These are phyloP conservation scores for Sylvia atricapilla DNA, from an alignment of 2,113 vertebrate species.

Conservation along the genomic window DNA sequence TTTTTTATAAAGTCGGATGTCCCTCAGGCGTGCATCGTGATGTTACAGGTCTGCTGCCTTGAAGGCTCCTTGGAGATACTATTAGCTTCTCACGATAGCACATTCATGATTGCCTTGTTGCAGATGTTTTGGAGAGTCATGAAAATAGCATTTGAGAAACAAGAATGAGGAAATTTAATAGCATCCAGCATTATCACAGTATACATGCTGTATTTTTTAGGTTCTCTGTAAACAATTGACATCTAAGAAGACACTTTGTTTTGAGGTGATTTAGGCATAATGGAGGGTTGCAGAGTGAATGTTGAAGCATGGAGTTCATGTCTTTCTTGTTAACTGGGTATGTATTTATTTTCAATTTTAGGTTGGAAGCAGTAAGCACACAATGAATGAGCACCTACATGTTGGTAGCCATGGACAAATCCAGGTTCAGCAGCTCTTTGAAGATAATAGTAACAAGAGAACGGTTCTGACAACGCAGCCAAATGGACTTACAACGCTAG, in stretches of 20 bases:
- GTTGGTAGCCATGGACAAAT: conserved; percentile 83
- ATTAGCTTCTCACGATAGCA: neutral
- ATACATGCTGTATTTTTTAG: neutral
- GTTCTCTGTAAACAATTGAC: neutral
- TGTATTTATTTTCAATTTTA: conserved; percentile 72
- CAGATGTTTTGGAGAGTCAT: conserved; percentile 21
- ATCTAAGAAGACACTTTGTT: neutral
- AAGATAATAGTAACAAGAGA: conserved; percentile 94
- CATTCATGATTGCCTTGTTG: neutral
- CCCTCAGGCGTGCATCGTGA: neutral
- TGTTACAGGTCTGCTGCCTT: neutral
- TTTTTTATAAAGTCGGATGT: neutral
- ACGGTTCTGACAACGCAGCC: conserved; percentile 90
- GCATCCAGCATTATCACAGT: neutral
- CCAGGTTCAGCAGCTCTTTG: conserved; percentile 89
- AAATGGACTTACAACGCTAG: conserved; percentile 84
- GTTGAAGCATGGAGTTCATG: neutral
- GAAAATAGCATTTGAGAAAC: neutral
- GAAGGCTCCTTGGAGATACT: neutral
- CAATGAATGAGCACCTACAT: conserved; percentile 85
- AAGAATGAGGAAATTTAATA: neutral
- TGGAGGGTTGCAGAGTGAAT: neutral
- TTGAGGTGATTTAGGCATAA: neutral
- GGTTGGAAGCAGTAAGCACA: conserved; percentile 84
- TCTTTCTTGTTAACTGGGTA: conserved; percentile 41